These are phyloP conservation scores for Oscheius onirici DNA, from an alignment of 2,888 invertebrate species.

Conservation along the genomic window DNA sequence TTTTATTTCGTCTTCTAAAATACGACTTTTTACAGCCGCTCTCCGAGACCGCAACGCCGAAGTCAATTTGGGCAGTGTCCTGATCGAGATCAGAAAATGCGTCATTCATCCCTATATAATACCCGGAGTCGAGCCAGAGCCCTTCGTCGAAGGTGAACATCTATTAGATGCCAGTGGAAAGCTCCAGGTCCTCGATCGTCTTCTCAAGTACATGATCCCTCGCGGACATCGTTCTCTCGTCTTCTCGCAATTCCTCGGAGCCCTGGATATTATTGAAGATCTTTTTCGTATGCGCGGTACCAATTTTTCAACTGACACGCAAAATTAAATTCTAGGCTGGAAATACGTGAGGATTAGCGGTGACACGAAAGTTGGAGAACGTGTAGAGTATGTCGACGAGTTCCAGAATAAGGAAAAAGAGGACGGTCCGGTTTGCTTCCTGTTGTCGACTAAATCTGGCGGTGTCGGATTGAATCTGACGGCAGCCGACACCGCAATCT, in stretches of 20 bases:
- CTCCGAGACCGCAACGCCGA: background rate
- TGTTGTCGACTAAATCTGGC: constrained; percentile 74
- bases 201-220: constrained; percentile 70
- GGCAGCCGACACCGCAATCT: constrained; percentile 74
- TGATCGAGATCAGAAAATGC: constrained; percentile 74
- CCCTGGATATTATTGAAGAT: constrained; percentile 74
- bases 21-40: background rate
- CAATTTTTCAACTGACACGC: no score
- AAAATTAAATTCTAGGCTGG: constrained; percentile 65
- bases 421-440: constrained; percentile 73
- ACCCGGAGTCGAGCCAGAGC: constrained; percentile 74
- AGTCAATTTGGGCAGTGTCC: constrained; percentile 62
- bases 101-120: constrained; percentile 74
- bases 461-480: constrained; percentile 72
- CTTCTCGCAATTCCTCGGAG: constrained; percentile 74
- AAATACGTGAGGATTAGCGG: constrained; percentile 74
- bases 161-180: constrained; percentile 73
- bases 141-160: constrained; percentile 74
- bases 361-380: constrained; percentile 73
- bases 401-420: constrained; percentile 67
- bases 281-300: constrained; percentile 69
- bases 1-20: no score
- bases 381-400: constrained; percentile 72
- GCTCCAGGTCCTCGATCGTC: constrained; percentile 72
- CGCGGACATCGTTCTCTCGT: constrained; percentile 73